Base-by-base conservation (phyloP, 2,888 invertebrate genomes). In the Toxonevra muliebris region DNA sequence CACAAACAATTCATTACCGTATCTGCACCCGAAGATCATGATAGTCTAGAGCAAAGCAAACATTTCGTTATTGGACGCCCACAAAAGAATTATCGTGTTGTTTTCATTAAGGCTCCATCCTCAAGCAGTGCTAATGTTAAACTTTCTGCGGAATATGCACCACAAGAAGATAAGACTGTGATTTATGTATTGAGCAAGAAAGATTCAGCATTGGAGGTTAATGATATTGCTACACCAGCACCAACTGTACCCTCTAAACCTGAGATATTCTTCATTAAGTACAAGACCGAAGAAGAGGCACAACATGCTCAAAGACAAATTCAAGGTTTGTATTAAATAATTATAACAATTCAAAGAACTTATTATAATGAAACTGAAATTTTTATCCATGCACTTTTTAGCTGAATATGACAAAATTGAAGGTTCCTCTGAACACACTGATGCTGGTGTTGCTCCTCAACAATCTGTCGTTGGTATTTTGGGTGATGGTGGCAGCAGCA, bases 201-300 rank as follows among this genome's bases (percentile, higher is more conserved):
- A 75, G 81, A 82, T 48, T 72, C 76, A 2, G 76, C 79, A 42
- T 68, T 83, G 74, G 77, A 82, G 70, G 79, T 82, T 62, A 79
- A 82, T 65, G 78, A 80, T 17, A 80, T 84, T 68, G 82, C 80
- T 52, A 81, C 82, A 15, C 83, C 82, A 42, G 80, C 82, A 20
- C 84, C 84, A 60, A 80, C 80, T 0, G 76, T 80, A 72, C 83
- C 84, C 72, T 79, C 79, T 75, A 84, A 84, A 73, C 84, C 84
- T 0, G 84, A 84, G 68, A 81, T 84, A 41, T 83, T 81, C 83
- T 84, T 84, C 72, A 80, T 84, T 66, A 84, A 84, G 65, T 84
- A 84, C 76, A 84, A 81, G 70, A 84, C 83, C 48, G 81, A 83
- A 1, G 81, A 81, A 41, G 84, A 84, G 75, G 84, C 84, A 2